Percentiles rank a stretch among this genome's conserved stretches.
phyloP scores from a whole-genome alignment of 2,888 invertebrate species.

The Pterostichus madidus region DNA sequence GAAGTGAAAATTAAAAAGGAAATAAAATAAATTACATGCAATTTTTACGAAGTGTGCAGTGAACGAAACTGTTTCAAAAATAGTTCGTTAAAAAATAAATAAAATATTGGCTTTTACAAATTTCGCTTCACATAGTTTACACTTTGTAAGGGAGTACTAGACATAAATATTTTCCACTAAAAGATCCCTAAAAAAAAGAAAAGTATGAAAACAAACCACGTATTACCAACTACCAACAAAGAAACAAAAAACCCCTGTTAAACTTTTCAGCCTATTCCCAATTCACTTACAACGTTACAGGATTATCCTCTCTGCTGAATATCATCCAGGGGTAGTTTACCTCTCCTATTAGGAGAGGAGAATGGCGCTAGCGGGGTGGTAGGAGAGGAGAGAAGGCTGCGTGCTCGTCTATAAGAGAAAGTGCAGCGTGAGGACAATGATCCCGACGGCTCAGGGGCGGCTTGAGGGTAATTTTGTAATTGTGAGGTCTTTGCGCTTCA shows the following conservation, averaged over 20 bases:
- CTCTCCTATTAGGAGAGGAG: conserved; percentile 1
- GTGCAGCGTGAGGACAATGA: conserved; percentile 62
- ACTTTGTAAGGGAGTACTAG: background rate
- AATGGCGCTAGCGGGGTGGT: background rate
- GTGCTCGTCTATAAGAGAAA: conserved; percentile 51
- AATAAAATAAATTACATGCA: too few relatives aligned
- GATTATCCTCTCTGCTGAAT: conserved; percentile 15
- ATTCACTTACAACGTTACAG: conserved; percentile 26
- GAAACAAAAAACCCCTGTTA: conserved; percentile 22
- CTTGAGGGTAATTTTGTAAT: conserved; percentile 31
- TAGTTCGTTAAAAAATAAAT: too few relatives aligned
- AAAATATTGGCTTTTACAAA: too few relatives aligned
- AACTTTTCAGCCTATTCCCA: conserved; percentile 24
- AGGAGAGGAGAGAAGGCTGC: background rate
- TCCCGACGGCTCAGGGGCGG: conserved; percentile 52
- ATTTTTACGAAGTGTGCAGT: too few relatives aligned
- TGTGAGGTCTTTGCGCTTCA: background rate
- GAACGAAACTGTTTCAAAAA: too few relatives aligned
- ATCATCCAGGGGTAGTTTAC: conserved; percentile 14
- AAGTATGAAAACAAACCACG: background rate
- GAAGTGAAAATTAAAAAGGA: too few relatives aligned
- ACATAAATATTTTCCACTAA: background rate
- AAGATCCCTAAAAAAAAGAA: background rate
- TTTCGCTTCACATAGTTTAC: background rate
- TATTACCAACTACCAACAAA: conserved; percentile 4